Conservation (phyloP, 2,113 vertebrate genomes). For the Muntiacus reevesi region DNA sequence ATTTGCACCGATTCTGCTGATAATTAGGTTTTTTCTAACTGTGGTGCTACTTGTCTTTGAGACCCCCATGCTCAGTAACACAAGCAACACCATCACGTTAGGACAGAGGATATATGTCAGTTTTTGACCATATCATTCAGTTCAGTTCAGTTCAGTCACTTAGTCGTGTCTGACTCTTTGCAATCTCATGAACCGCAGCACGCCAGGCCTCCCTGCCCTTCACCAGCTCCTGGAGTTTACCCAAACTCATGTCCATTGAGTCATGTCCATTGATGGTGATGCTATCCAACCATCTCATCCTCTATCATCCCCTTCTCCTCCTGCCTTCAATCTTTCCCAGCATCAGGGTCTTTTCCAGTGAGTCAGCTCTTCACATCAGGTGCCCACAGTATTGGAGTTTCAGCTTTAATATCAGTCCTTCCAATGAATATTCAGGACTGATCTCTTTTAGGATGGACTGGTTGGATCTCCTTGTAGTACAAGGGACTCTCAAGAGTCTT, state of each 20-base stretch:
- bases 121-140: neutral
- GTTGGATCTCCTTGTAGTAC: neutral
- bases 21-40: neutral
- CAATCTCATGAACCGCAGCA: neutral
- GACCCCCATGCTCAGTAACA: neutral
- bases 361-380: neutral
- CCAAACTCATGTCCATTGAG: neutral
- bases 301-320: neutral
- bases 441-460: neutral
- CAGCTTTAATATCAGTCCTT: neutral
- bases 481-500: neutral
- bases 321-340: neutral
- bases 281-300: neutral
- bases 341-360: neutral
- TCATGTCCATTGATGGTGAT: neutral
- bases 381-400: neutral
- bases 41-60: neutral
- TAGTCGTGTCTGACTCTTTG: accelerated
- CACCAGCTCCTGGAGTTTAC: neutral
- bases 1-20: neutral
- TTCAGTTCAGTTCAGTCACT: neutral
- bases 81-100: neutral
- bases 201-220: neutral
- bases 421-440: neutral
- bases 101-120: neutral